A percentile compares a stretch with the other conserved stretches of the same genome.
Evolutionary conservation across 2,888 invertebrate genomes (phyloP).

Genomic region (Drosophila mayaguana): DNA sequence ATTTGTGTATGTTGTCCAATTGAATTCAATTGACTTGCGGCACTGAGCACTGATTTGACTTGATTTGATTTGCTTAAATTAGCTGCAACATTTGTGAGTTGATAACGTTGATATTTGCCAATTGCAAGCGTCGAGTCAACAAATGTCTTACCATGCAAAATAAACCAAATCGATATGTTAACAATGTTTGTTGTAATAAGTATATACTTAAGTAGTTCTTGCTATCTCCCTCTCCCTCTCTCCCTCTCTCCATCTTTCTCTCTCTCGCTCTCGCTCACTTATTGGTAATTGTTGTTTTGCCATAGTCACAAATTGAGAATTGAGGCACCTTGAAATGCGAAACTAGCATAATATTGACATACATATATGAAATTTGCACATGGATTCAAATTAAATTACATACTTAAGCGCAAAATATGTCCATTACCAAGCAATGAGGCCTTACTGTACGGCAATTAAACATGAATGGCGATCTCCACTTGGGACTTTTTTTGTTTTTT

Average conservation of each 20-base stretch:
- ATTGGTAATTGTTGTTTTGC: slow-evolving; percentile 14
- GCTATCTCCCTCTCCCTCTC: background rate
- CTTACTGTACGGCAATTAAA: slow-evolving; percentile 38
- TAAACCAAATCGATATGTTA: slow-evolving; percentile 43
- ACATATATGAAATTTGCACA: slow-evolving; percentile 65
- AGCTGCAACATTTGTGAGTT: slow-evolving; percentile 35
- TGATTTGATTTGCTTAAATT: slow-evolving; percentile 70
- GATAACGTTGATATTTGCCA: slow-evolving; percentile 39
- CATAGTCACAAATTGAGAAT: slow-evolving; percentile 45
- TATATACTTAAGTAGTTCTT: slow-evolving; percentile 32
- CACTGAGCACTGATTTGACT: slow-evolving; percentile 50
- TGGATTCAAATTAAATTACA: slow-evolving; percentile 40
- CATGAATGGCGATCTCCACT: slow-evolving; percentile 23
- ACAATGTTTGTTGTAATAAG: slow-evolving; percentile 56
- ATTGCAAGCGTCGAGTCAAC: slow-evolving; percentile 43
- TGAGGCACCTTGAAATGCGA: slow-evolving; percentile 65
- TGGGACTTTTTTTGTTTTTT: background rate
- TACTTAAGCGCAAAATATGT: slow-evolving; percentile 23
- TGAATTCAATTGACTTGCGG: slow-evolving; percentile 72
- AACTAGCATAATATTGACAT: slow-evolving; percentile 62
- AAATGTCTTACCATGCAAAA: slow-evolving; percentile 36
- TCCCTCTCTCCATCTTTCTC: no score
- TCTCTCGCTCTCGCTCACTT: background rate
- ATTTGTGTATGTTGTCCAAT: slow-evolving; percentile 44
- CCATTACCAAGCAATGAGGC: slow-evolving; percentile 38